These are phyloP conservation scores for Pelosia muscerda DNA, from an alignment of 2,888 invertebrate genomes.

Conservation along the genomic window DNA sequence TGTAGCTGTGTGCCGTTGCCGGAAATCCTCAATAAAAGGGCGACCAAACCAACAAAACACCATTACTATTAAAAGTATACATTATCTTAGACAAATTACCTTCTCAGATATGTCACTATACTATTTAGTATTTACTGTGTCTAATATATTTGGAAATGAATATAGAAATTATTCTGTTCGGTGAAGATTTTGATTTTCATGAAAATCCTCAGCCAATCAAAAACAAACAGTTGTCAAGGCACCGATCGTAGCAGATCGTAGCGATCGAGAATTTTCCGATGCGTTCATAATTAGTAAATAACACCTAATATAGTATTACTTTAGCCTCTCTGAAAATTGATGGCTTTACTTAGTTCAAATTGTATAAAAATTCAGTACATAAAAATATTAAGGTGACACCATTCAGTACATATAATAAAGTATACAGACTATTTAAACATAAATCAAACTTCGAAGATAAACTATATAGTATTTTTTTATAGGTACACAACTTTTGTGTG, in stretches of 20 bases:
- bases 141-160: conserved; percentile 22
- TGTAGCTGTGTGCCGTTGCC: conserved; percentile 13
- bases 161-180: conserved; percentile 31
- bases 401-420: too few relatives aligned
- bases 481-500: too few relatives aligned
- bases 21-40: conserved; percentile 78
- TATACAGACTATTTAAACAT: too few relatives aligned
- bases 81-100: conserved; percentile 38
- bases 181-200: conserved; percentile 59
- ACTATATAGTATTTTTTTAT: too few relatives aligned
- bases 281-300: conserved; percentile 57
- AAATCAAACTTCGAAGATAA: too few relatives aligned
- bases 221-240: conserved; percentile 82
- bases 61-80: conserved; percentile 34
- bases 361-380: too few relatives aligned
- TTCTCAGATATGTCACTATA: conserved; percentile 35
- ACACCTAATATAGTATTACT: not conserved
- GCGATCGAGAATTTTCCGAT: conserved; percentile 66
- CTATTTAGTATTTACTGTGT: conserved; percentile 27
- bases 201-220: conserved; percentile 80
- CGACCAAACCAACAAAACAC: conserved; percentile 31
- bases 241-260: conserved; percentile 55
- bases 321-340: too few relatives aligned
- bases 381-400: too few relatives aligned
- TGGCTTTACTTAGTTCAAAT: too few relatives aligned